A percentile compares a stretch with the other conserved stretches of the same genome.
phyloP scores from a whole-genome alignment of 1,140 invertebrate species.

The Parapsyche elsis region DNA sequence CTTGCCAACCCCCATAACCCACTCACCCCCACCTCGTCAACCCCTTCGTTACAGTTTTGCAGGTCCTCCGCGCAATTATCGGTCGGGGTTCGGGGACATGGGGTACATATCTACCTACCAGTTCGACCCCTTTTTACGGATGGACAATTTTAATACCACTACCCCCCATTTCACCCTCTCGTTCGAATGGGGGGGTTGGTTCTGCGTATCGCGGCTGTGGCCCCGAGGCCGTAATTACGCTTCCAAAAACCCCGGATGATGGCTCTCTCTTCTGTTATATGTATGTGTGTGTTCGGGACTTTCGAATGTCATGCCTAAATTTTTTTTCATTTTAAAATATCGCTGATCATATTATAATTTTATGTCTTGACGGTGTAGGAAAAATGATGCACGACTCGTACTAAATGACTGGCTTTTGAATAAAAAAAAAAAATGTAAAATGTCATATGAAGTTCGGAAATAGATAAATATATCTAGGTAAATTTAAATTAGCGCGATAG shows the following conservation, averaged over 20 bases:
- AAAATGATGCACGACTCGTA: no score
- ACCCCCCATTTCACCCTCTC: conserved; percentile 11
- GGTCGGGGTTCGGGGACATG: not conserved
- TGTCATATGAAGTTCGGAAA: no score
- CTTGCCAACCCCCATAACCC: not conserved
- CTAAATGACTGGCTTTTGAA: no score
- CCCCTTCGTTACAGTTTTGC: conserved; percentile 40
- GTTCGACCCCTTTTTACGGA: conserved; percentile 43
- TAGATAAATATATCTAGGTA: no score
- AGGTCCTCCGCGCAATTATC: conserved; percentile 41
- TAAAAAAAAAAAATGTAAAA: no score
- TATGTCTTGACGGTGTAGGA: no score
- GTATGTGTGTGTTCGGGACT: no score
- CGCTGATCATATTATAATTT: no score
- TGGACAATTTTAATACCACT: conserved; percentile 44
- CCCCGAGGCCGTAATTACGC: conserved; percentile 36
- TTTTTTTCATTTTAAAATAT: no score
- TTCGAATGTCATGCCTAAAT: no score
- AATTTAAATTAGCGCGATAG: no score
- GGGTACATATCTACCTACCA: not conserved
- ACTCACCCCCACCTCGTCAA: not conserved
- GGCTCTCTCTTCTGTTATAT: not conserved
- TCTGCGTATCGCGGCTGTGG: not conserved
- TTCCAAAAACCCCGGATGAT: conserved; percentile 34
- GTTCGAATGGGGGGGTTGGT: not conserved